These are phyloP conservation scores for Drosophila obscura DNA, from an alignment of 1,140 invertebrate species.

Conservation along the genomic window DNA sequence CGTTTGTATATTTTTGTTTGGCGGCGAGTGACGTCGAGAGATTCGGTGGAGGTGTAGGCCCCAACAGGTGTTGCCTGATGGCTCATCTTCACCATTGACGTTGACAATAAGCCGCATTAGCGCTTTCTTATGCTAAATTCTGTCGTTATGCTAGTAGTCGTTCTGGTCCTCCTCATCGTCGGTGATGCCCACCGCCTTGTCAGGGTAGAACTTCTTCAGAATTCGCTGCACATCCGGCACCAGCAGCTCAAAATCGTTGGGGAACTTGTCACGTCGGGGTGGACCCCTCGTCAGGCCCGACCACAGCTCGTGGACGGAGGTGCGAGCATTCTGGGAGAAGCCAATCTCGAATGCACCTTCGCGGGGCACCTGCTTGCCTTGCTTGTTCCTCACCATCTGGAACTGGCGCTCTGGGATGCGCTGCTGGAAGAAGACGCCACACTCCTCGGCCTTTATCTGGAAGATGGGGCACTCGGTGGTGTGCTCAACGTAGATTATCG, in stretches of 20 bases:
- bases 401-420: constrained; percentile 68
- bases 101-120: constrained; percentile 11
- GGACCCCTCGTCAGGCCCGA: constrained; percentile 64
- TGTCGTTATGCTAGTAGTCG: neutral
- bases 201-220: constrained; percentile 78
- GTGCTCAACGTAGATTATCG: constrained; percentile 74
- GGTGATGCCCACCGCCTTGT: constrained; percentile 39
- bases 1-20: constrained; percentile 1
- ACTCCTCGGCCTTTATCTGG: constrained; percentile 73
- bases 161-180: constrained; percentile 42
- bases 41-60: neutral
- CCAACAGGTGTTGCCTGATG: constrained; percentile 28
- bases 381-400: constrained; percentile 64
- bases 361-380: constrained; percentile 59
- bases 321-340: constrained; percentile 73
- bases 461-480: constrained; percentile 77
- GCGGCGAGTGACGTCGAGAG: constrained; percentile 23
- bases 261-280: constrained; percentile 76
- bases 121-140: constrained; percentile 16
- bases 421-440: constrained; percentile 40
- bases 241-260: constrained; percentile 44
- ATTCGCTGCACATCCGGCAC: constrained; percentile 60
- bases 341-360: constrained; percentile 73
- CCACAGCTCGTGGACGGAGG: constrained; percentile 72
- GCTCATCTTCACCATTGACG: constrained; percentile 19